These are phyloP conservation scores for Melanostoma mellinum DNA, from an alignment of 2,888 invertebrate species.

Conservation along the genomic window DNA sequence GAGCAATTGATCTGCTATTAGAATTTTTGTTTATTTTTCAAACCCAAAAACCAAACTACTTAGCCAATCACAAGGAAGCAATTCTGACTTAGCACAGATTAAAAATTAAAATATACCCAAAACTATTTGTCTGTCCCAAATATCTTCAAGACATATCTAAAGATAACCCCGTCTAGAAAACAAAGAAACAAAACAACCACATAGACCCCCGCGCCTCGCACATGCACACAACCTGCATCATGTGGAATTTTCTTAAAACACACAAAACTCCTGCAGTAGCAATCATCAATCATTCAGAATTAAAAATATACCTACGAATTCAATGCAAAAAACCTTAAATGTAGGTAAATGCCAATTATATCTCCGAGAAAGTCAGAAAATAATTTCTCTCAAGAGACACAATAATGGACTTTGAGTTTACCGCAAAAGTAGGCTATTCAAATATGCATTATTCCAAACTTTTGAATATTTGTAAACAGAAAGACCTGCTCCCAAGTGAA, in stretches of 20 bases:
- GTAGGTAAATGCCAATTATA: slow-evolving; percentile 28
- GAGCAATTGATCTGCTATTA: no score
- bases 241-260: not conserved
- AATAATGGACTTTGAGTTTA: not conserved
- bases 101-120: slow-evolving; percentile 20
- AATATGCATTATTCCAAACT: slow-evolving; percentile 1
- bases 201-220: no score
- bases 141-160: slow-evolving; percentile 18
- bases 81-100: slow-evolving; percentile 1
- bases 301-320: slow-evolving; percentile 18
- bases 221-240: not conserved
- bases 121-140: slow-evolving; percentile 45
- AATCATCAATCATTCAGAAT: slow-evolving; percentile 25
- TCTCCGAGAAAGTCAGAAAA: not conserved
- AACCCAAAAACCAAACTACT: no score
- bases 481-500: slow-evolving; percentile 13
- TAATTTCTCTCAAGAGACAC: not conserved
- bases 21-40: not conserved
- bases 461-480: slow-evolving; percentile 21
- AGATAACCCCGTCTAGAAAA: slow-evolving; percentile 33
- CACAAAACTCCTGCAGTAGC: slow-evolving; percentile 1
- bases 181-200: slow-evolving; percentile 26
- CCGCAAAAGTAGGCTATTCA: slow-evolving; percentile 25
- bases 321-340: not conserved
- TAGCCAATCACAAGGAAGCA: not conserved